A percentile compares a stretch with the other conserved stretches of the same genome.
These are phyloP conservation scores for Sinonovacula constricta DNA, from an alignment of 1,140 invertebrate genomes.

Conservation along the genomic window DNA sequence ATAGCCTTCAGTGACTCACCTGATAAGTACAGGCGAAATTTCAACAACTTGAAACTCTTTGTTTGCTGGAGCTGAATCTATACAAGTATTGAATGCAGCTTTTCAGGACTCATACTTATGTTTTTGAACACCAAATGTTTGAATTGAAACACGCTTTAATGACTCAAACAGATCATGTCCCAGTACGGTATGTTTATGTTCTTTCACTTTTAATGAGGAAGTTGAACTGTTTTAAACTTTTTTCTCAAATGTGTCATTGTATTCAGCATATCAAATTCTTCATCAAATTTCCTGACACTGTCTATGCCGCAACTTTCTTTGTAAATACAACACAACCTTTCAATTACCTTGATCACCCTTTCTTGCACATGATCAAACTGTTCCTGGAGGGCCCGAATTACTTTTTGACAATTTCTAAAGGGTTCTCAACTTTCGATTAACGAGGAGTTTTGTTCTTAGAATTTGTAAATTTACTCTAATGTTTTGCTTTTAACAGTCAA, in stretches of 20 bases:
- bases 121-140: conserved; percentile 32
- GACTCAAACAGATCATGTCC: background rate
- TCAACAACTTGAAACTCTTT: conserved; percentile 48
- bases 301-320: background rate
- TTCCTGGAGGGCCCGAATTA: too few relatives aligned
- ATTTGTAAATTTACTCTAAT: too few relatives aligned
- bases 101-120: conserved; percentile 45
- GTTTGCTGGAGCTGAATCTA: conserved; percentile 34
- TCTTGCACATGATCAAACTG: too few relatives aligned
- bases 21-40: conserved; percentile 37
- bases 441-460: too few relatives aligned
- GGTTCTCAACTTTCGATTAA: too few relatives aligned
- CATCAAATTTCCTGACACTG: background rate
- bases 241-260: background rate
- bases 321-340: too few relatives aligned
- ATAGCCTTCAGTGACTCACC: conserved; percentile 28
- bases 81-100: conserved; percentile 46
- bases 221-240: background rate
- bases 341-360: too few relatives aligned
- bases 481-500: too few relatives aligned
- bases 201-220: background rate
- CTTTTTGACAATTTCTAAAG: too few relatives aligned
- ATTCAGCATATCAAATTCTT: background rate
- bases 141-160: conserved; percentile 37
- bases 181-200: background rate